Evolutionary conservation across 2,113 vertebrate genomes (phyloP).

Genomic region (Rhynchomys soricoides): DNA sequence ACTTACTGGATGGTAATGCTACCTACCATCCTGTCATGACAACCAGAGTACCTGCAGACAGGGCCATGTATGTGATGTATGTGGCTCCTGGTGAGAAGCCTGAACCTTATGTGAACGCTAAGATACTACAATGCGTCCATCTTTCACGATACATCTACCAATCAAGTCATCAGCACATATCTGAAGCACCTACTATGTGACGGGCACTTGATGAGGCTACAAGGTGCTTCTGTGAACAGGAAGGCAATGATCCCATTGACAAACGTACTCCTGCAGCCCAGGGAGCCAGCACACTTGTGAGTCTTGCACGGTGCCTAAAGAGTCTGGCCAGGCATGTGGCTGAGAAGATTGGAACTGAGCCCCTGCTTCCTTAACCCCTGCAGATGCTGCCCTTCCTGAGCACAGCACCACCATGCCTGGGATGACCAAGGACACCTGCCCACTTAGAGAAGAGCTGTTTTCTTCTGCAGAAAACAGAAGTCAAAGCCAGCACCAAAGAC

Average conservation of each 20-base stretch:
- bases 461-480: background rate
- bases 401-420: fast-evolving
- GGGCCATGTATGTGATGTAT: fast-evolving
- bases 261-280: no score
- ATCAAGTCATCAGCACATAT: no score
- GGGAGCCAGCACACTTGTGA: fast-evolving
- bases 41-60: background rate
- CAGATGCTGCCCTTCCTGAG: background rate
- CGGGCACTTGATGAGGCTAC: fast-evolving
- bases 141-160: fast-evolving
- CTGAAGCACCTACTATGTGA: background rate
- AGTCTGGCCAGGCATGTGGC: fast-evolving
- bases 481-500: background rate
- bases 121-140: fast-evolving
- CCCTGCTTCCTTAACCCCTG: fast-evolving
- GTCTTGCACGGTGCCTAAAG: fast-evolving
- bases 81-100: background rate
- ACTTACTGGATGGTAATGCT: background rate
- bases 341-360: fast-evolving
- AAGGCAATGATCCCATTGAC: no score
- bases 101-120: fast-evolving
- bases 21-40: background rate
- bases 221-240: fast-evolving
- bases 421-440: background rate
- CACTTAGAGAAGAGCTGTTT: fast-evolving